Conservation (phyloP, 2,888 invertebrate species). For the Euzetes globulus region DNA sequence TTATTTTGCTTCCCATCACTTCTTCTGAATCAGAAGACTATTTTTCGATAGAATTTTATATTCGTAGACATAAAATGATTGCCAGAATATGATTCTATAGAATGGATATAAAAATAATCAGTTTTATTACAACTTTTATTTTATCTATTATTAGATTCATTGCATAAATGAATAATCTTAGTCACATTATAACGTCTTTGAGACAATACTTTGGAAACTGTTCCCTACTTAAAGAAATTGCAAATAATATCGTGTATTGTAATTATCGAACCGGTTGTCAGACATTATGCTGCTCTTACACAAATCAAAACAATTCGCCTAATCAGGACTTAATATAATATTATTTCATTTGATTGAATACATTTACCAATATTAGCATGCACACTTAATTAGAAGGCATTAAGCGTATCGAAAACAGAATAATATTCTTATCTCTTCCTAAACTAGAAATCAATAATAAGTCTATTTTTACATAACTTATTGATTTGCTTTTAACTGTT, state of each 20-base stretch:
- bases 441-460: too few relatives aligned
- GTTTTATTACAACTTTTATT: not conserved
- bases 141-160: not conserved
- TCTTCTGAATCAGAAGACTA: not conserved
- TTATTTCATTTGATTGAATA: too few relatives aligned
- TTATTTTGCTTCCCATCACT: not conserved
- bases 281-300: not conserved
- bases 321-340: too few relatives aligned
- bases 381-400: too few relatives aligned
- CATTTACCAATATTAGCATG: too few relatives aligned
- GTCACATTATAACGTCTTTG: not conserved
- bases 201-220: not conserved
- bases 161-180: not conserved
- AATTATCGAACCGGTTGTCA: not conserved
- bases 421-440: too few relatives aligned
- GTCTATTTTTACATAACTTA: too few relatives aligned
- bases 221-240: not conserved
- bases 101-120: not conserved
- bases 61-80: conserved; percentile 1
- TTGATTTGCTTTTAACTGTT: too few relatives aligned
- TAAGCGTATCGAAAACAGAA: too few relatives aligned
- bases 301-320: not conserved
- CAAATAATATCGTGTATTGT: not conserved
- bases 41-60: not conserved
- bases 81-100: not conserved